Conservation (phyloP, 2,113 vertebrate species). For the Pelodiscus sinensis region DNA sequence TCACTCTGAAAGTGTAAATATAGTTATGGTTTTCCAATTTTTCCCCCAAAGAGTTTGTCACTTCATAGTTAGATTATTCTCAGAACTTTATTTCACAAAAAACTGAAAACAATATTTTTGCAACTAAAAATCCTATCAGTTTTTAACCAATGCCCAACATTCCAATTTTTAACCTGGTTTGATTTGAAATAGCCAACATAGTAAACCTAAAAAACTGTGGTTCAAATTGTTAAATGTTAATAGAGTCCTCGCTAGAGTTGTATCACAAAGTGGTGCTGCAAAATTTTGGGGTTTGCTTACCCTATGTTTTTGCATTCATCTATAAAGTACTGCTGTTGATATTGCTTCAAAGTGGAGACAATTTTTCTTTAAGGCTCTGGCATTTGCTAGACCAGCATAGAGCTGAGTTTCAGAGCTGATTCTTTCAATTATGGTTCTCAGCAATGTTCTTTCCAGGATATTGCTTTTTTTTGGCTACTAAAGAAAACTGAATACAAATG, state of each 20-base stretch:
- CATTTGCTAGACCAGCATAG: slow-evolving; percentile 56
- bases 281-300: slow-evolving; percentile 9
- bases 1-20: not conserved
- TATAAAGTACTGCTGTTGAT: slow-evolving; percentile 48
- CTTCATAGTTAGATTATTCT: not conserved
- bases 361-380: slow-evolving; percentile 66
- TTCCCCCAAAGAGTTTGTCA: not conserved
- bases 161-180: slow-evolving; percentile 23
- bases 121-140: not conserved
- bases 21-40: not conserved
- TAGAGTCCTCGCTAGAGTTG: not conserved
- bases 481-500: slow-evolving; percentile 64
- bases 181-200: slow-evolving; percentile 24
- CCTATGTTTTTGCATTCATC: slow-evolving; percentile 22
- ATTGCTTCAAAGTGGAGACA: slow-evolving; percentile 50
- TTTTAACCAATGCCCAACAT: slow-evolving; percentile 18
- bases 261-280: slow-evolving; percentile 21
- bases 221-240: not conserved
- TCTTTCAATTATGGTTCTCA: slow-evolving; percentile 72
- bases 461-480: slow-evolving; percentile 61
- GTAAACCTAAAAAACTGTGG: not conserved
- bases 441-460: slow-evolving; percentile 52
- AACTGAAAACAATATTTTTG: not conserved
- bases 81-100: not conserved
- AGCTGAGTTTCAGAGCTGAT: slow-evolving; percentile 54